Conservation (phyloP, 2,888 invertebrate genomes). For the Xanthia icteritia region DNA sequence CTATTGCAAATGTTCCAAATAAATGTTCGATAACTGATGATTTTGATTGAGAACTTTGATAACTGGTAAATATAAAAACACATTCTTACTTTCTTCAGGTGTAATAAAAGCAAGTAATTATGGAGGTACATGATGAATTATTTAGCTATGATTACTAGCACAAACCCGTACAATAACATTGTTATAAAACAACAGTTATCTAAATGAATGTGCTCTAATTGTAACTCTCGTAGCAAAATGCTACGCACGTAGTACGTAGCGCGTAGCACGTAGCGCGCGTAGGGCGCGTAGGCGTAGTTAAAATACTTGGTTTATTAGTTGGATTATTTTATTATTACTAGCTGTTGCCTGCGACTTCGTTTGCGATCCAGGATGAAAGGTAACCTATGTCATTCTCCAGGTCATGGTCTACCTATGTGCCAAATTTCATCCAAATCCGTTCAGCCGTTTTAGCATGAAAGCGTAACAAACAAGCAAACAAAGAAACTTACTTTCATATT, state of each 20-base stretch:
- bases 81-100: neutral
- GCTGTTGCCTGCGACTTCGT: neutral
- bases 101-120: neutral
- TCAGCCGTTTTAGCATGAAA: too few species aligned
- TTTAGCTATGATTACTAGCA: conserved; percentile 10
- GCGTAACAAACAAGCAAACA: too few species aligned
- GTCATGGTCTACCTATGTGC: too few species aligned
- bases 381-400: too few species aligned
- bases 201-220: conserved; percentile 48
- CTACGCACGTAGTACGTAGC: conserved; percentile 48
- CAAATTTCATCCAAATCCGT: too few species aligned
- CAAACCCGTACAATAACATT: neutral
- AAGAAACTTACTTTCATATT: too few species aligned
- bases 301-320: conserved; percentile 40
- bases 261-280: conserved; percentile 44
- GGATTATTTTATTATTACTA: conserved; percentile 19
- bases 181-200: conserved; percentile 36
- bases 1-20: neutral
- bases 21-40: too few species aligned
- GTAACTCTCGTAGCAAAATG: conserved; percentile 43
- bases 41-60: neutral
- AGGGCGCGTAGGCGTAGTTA: conserved; percentile 46
- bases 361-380: too few species aligned
- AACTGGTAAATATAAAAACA: neutral
- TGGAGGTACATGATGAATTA: neutral